Conservation (phyloP, 2,888 invertebrate species). For the Thera obeliscata region DNA sequence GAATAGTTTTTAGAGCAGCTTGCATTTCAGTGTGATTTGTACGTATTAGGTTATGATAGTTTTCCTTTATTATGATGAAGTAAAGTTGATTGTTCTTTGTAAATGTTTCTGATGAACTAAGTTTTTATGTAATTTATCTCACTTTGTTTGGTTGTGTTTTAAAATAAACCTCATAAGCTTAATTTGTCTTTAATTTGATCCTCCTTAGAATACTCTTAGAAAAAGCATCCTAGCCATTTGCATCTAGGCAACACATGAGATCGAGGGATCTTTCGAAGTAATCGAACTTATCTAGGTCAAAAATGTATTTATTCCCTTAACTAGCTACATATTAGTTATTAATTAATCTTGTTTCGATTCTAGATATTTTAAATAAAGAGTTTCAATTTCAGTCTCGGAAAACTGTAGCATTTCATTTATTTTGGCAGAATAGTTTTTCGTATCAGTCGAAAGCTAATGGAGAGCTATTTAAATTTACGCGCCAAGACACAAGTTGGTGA, state of each 20-base stretch:
- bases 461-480: too few relatives aligned
- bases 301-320: background rate
- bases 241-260: too few relatives aligned
- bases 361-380: too few relatives aligned
- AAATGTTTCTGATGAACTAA: conserved; percentile 16
- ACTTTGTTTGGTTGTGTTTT: conserved; percentile 26
- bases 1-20: conserved; percentile 19
- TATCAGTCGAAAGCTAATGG: too few relatives aligned
- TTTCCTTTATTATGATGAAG: conserved; percentile 5
- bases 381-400: too few relatives aligned
- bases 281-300: too few relatives aligned
- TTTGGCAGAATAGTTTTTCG: too few relatives aligned
- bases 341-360: too few relatives aligned
- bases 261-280: too few relatives aligned
- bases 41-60: conserved; percentile 13
- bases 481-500: too few relatives aligned
- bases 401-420: too few relatives aligned
- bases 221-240: too few relatives aligned
- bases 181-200: conserved; percentile 6
- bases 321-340: background rate
- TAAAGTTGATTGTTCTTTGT: conserved; percentile 12
- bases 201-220: background rate
- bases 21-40: conserved; percentile 25
- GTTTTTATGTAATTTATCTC: conserved; percentile 22
- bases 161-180: conserved; percentile 12